Conservation (phyloP, 2,888 invertebrate genomes). For the Drosophila fulvimacula region DNA sequence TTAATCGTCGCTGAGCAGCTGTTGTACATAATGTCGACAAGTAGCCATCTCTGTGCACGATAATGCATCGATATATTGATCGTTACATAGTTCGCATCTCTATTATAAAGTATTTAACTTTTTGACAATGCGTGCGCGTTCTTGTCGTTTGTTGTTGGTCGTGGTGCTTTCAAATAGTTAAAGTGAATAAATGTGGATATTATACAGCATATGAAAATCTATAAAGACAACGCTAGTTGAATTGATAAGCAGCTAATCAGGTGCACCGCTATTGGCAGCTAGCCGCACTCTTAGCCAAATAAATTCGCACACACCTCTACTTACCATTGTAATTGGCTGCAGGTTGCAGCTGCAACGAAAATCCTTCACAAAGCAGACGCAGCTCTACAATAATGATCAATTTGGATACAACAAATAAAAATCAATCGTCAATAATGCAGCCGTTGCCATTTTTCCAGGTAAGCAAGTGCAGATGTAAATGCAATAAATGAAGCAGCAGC, state of each 20-base stretch:
- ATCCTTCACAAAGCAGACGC: conserved; percentile 5
- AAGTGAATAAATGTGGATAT: conserved; percentile 14
- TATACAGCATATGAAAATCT: background rate
- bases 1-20: conserved; percentile 2
- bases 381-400: conserved; percentile 47
- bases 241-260: conserved; percentile 11
- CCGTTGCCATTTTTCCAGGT: conserved; percentile 81
- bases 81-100: conserved; percentile 21
- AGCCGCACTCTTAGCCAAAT: conserved; percentile 21
- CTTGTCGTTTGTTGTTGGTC: conserved; percentile 19
- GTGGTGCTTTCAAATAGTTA: conserved; percentile 25
- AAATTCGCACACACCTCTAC: conserved; percentile 18
- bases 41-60: conserved; percentile 6
- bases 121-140: conserved; percentile 54
- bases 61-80: conserved; percentile 35
- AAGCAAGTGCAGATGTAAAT: conserved; percentile 35
- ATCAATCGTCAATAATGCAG: conserved; percentile 81
- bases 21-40: background rate
- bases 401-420: conserved; percentile 50
- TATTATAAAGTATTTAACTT: conserved; percentile 32
- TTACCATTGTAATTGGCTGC: conserved; percentile 34
- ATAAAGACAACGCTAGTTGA: conserved; percentile 3
- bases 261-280: conserved; percentile 18
- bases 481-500: conserved; percentile 7
- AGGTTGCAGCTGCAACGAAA: conserved; percentile 44